Percentiles rank a stretch among this genome's conserved stretches.
Evolutionary conservation across 2,797 vertebrate genomes (phyloP).

Genomic region (Helostoma temminkii): DNA sequence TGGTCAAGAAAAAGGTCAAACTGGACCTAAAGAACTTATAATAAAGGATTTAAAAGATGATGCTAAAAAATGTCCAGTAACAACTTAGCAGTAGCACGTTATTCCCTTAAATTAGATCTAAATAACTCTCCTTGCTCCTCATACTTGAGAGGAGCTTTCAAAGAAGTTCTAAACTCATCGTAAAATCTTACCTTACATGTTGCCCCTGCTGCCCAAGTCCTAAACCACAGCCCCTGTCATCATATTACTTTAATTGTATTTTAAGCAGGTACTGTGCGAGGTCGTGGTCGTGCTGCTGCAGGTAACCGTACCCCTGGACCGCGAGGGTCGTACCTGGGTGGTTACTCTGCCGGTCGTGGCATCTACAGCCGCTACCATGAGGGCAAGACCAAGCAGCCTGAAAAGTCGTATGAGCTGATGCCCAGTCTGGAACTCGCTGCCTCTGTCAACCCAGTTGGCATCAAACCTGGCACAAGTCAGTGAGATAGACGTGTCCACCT

Average conservation of each 20-base stretch:
- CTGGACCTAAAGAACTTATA: slow-evolving; percentile 14
- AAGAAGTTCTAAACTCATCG: slow-evolving; percentile 21
- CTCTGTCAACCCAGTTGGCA: slow-evolving; percentile 92
- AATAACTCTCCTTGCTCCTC: slow-evolving; percentile 14
- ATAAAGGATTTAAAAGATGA: slow-evolving; percentile 5
- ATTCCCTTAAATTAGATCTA: neutral
- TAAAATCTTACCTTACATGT: slow-evolving; percentile 22
- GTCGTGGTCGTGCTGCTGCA: slow-evolving; percentile 94
- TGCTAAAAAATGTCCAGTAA: slow-evolving; percentile 9
- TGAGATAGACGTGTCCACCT: slow-evolving; percentile 79
- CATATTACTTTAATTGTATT: slow-evolving; percentile 85
- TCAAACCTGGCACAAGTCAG: slow-evolving; percentile 98
- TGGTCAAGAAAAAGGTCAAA: slow-evolving; percentile 21
- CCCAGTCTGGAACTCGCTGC: slow-evolving; percentile 94
- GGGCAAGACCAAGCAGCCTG: slow-evolving; percentile 96
- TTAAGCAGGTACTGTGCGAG: slow-evolving; percentile 99
- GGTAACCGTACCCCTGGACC: slow-evolving; percentile 95
- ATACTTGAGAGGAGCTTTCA: slow-evolving; percentile 23
- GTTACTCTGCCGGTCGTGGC: slow-evolving; percentile 98
- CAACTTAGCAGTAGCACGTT: neutral
- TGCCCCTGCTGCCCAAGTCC: slow-evolving; percentile 40
- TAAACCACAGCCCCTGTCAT: slow-evolving; percentile 69
- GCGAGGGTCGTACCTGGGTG: slow-evolving; percentile 97
- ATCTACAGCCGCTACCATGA: slow-evolving; percentile 99
- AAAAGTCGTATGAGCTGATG: slow-evolving; percentile 97